phyloP scores from a whole-genome alignment of 1,140 invertebrate genomes.

The Ganaspis sp. region DNA sequence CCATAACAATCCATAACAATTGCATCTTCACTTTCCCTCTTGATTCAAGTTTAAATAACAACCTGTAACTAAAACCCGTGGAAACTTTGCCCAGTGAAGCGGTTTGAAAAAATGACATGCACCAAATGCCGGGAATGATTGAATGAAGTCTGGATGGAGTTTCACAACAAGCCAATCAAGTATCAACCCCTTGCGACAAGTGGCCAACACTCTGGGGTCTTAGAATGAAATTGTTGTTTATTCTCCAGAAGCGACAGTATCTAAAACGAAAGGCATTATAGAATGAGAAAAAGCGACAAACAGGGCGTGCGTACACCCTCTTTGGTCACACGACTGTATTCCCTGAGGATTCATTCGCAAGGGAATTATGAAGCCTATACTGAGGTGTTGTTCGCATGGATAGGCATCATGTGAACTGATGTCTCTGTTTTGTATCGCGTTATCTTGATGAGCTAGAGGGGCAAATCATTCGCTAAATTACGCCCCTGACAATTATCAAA shows the following conservation, averaged over 20 bases:
- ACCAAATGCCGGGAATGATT: background rate
- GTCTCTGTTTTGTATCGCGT: constrained; percentile 36
- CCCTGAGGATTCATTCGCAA: constrained; percentile 49
- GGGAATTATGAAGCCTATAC: constrained; percentile 62
- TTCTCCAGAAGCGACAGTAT: constrained; percentile 32
- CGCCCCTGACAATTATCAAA: constrained; percentile 25
- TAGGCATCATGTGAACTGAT: constrained; percentile 57
- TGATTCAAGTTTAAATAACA: constrained; percentile 15
- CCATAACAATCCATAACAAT: too few relatives aligned
- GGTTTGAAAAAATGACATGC: background rate
- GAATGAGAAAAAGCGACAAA: constrained; percentile 29
- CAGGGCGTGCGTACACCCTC: constrained; percentile 6
- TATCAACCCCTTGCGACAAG: constrained; percentile 30
- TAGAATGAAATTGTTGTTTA: constrained; percentile 22
- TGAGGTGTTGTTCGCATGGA: constrained; percentile 60
- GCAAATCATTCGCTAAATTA: constrained; percentile 26
- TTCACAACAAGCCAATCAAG: constrained; percentile 62
- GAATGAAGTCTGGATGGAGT: constrained; percentile 45
- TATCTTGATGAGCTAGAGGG: constrained; percentile 48
- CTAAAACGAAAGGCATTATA: constrained; percentile 19
- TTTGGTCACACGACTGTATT: constrained; percentile 50
- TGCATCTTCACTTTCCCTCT: too few relatives aligned
- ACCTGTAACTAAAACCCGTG: constrained; percentile 65
- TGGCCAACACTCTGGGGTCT: background rate
- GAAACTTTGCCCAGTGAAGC: constrained; percentile 45